Base-by-base conservation (phyloP, 1,140 invertebrate genomes). In the Chelonus insularis region DNA sequence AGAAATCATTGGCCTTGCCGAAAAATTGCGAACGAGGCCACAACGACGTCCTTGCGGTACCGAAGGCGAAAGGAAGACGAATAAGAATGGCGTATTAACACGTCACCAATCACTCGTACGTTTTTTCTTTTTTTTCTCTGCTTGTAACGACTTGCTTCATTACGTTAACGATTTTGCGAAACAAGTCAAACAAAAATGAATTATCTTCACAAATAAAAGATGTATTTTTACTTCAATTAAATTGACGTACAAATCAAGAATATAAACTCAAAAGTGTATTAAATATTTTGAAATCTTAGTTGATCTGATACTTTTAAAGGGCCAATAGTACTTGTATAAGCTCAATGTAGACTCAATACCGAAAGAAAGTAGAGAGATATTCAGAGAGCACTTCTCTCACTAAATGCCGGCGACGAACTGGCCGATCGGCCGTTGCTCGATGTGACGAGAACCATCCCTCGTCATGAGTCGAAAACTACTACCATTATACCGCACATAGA, bases 351-450 rank as follows among this genome's bases (percentile, higher is more conserved):
- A 16, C 7, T 32, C 16, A 14, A 20, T 60, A 12, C 12, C 12
- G 36, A 9, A 36, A 50, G 12, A 25, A 5, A 62, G 52, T 21
- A 55, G 61, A 64, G 45, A 54, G 63, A 50, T 25, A 48, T 51
- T 54, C 56, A 65, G 65, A 60, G 66, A 70, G 63, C 32, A 71
- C 72, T 71, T 73, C 60, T 61, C 68, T 64, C 75, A 69, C 72
- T 70, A 72, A 72, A 71, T 61, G 72, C 70, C 74, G 77, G 73
- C 73, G 73, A 79, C 69, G 77, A 81, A 81, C 78, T 81, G 79
- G 75, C 72, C 76, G 77, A 77, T 69, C 69, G 69, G 68, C 71
- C 68, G 71, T 70, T 71, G 67, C 68, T 60, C 34, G 37, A 48
- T 55, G 56, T 47, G 43, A 63, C 67, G 71, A 61, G 70, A 72